Evolutionary conservation across 1,140 invertebrate genomes (phyloP), one percentile per base, ranked within the genome.

Genomic region (Papilio helenus): DNA sequence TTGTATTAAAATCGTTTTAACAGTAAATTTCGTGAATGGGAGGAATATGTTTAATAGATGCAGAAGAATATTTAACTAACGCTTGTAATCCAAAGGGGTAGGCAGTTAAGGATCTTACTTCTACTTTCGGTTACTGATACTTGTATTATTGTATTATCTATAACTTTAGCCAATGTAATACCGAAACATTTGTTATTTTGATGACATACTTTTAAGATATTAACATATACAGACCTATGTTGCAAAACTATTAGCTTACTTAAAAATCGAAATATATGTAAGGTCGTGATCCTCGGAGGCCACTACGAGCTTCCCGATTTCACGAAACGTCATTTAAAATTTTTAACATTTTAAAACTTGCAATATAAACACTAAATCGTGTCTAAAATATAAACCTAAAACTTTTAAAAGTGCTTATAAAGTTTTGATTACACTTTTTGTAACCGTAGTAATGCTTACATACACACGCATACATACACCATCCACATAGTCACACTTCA

Each of bases 171-270:
- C 14, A 29, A 7, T 68, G 61, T 65, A 68, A 68, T 68, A 68
- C 12, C 26, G 8, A 26, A 68, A 29, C 5, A 29, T 68, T 68
- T 68, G 5, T 68, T 29, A 46, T 46, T 46, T 46, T 5, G 12
- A 26, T 68, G 61, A 68, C 61, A 68, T 68, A 68, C 61, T 29
- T 61, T 61, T 68, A 29, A 68, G 23, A 34, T 68, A 68, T 68
- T 68, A 68, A 68, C 61, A 68, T 65, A 26, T 34, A 26, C 61
- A 68, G 61, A 68, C 61, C 61, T 68, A 68, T 68, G 61, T 68
- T 26, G 61, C 61, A 68, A 68, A 68, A 29, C 61, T 68, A 29
- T 68, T 29, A 68, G 61, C 34, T 68, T 34, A 68, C 23, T 29
- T 68, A 68, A 68, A 34, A 29, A 68, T 68, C 26, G 26, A 68